phyloP scores from a whole-genome alignment of 2,113 vertebrate species.

The Clarias macrocephalus region DNA sequence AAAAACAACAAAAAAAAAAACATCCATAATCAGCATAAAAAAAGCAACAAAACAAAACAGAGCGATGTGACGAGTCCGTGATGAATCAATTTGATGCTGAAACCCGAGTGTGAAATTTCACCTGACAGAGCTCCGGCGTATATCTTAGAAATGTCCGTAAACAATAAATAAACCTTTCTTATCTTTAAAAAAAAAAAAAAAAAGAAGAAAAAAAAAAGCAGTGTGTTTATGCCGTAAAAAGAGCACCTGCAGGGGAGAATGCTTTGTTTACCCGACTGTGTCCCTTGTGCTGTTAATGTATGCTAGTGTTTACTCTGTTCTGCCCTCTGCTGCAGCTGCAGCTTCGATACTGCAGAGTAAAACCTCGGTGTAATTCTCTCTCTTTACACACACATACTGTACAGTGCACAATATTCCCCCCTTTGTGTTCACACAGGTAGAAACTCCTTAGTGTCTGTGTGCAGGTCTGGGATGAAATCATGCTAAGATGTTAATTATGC shows the following conservation, averaged over 20 bases:
- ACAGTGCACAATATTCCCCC: background rate
- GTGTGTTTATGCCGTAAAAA: background rate
- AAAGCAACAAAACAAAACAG: background rate
- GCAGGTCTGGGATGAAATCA: slow-evolving; percentile 52
- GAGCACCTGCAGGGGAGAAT: background rate
- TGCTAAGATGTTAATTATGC: slow-evolving; percentile 56
- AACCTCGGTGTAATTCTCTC: background rate
- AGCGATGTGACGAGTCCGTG: slow-evolving; percentile 1
- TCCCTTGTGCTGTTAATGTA: slow-evolving; percentile 17
- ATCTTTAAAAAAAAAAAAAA: background rate
- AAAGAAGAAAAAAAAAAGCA: background rate
- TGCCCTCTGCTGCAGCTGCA: slow-evolving; percentile 10
- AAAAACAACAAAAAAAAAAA: background rate
- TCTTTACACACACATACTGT: background rate
- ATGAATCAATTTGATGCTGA: background rate
- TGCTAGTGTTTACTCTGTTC: slow-evolving; percentile 28
- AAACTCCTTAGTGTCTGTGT: slow-evolving; percentile 45
- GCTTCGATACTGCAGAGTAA: slow-evolving; percentile 12
- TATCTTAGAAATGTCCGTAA: slow-evolving; percentile 2
- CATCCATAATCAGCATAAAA: background rate
- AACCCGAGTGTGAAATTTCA: slow-evolving; percentile 13
- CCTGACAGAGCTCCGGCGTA: background rate
- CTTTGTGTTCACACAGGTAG: background rate
- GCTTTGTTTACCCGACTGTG: background rate
- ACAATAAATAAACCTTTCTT: slow-evolving; percentile 7